A percentile compares a stretch with the other conserved stretches of the same genome.
Conservation (phyloP, 2,797 vertebrate species). For the Pogonophryne albipinna region DNA sequence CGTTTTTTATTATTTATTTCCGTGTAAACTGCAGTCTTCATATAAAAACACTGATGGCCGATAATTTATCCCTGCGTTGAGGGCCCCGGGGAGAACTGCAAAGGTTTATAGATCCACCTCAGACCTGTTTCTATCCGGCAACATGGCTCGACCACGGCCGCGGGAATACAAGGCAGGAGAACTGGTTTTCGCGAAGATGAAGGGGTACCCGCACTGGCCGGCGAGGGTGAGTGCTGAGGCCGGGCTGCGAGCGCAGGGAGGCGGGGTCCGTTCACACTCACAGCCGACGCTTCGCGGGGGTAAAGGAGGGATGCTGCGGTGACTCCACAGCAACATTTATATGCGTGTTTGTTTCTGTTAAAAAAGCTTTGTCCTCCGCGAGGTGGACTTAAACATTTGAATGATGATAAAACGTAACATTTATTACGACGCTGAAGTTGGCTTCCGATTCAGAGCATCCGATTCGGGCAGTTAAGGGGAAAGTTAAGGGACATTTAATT, state of each 20-base stretch:
- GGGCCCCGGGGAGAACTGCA: slow-evolving; percentile 49
- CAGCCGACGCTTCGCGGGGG: slow-evolving; percentile 50
- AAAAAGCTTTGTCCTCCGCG: background rate
- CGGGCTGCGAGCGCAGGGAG: slow-evolving; percentile 69
- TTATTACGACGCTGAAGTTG: no score
- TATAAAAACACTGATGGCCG: slow-evolving; percentile 81
- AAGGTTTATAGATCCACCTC: slow-evolving; percentile 32
- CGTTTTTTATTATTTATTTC: slow-evolving; percentile 82
- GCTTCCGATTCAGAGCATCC: no score
- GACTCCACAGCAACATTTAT: slow-evolving; percentile 1
- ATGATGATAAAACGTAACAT: background rate
- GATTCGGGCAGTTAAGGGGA: no score
- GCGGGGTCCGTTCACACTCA: slow-evolving; percentile 67
- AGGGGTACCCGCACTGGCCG: slow-evolving; percentile 96
- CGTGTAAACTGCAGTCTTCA: slow-evolving; percentile 80
- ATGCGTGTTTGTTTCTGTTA: background rate
- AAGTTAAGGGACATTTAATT: no score
- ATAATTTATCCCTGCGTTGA: slow-evolving; percentile 59
- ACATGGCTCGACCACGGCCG: slow-evolving; percentile 94
- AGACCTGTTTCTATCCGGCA: slow-evolving; percentile 24
- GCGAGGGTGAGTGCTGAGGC: slow-evolving; percentile 92
- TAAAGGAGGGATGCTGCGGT: slow-evolving; percentile 18
- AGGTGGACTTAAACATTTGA: background rate
- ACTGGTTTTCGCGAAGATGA: slow-evolving; percentile 96
- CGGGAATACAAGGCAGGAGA: slow-evolving; percentile 96